Percentiles rank a stretch among this genome's conserved stretches.
phyloP scores from a whole-genome alignment of 2,888 invertebrate species.

The Lasioglossum villosulum region DNA sequence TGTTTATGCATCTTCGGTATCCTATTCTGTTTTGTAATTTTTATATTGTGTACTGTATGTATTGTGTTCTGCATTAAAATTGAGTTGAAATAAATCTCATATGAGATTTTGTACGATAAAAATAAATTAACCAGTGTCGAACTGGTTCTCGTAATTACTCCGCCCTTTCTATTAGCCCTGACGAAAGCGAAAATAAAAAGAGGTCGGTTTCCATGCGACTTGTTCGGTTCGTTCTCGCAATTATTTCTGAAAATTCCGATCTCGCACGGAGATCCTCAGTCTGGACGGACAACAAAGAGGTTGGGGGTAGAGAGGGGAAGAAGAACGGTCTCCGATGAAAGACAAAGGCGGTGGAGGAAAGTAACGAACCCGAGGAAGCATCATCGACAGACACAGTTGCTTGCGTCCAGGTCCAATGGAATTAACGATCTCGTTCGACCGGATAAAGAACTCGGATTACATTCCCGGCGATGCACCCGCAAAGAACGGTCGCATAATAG shows the following conservation, averaged over 20 bases:
- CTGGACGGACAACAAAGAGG: neutral
- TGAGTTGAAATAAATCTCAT: too few relatives aligned
- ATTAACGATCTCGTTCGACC: constrained; percentile 8
- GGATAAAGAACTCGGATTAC: constrained; percentile 7
- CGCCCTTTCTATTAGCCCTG: neutral
- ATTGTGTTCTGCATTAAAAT: too few relatives aligned
- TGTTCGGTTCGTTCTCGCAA: neutral
- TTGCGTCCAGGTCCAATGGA: neutral
- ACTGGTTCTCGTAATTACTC: neutral
- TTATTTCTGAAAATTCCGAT: neutral
- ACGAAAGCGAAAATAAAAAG: neutral
- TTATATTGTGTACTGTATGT: too few relatives aligned
- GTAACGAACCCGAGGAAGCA: neutral
- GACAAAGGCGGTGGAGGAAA: constrained; percentile 1
- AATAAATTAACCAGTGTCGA: too few relatives aligned
- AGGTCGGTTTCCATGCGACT: neutral
- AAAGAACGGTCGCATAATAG: constrained; percentile 14
- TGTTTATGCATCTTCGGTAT: too few relatives aligned
- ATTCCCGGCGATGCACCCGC: constrained; percentile 14
- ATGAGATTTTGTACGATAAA: too few relatives aligned
- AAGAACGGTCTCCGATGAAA: neutral
- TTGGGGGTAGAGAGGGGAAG: neutral
- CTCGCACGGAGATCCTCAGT: neutral
- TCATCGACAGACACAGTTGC: constrained; percentile 1
- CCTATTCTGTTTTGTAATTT: too few relatives aligned